Evolutionary conservation across 2,888 invertebrate species (phyloP), one percentile per base, ranked within the genome.

Genomic region (Rhaphigaster nebulosa): DNA sequence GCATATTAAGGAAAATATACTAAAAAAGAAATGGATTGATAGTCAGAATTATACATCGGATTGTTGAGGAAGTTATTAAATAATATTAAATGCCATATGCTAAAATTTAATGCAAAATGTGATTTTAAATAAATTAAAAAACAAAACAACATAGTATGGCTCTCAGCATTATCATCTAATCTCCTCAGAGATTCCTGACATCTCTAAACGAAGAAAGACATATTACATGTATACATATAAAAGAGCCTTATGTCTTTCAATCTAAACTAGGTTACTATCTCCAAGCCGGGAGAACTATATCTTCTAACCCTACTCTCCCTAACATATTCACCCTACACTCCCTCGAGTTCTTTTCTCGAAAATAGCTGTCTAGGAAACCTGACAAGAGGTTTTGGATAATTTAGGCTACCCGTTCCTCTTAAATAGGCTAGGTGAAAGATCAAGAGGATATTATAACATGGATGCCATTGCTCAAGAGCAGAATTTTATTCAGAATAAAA

Each of bases 311-410:
- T 13, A 12, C 60, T 4, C n/a, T 12, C 56, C 26, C 20, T 60
- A n/a, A 8, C 56, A 26, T 56, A 56, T n/a, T 56, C 26, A 20
- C 56, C 8, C 20, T 54, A 26, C 26, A 26, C 26, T 26, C 26
- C 12, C 26, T 26, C 8, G 6, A 26, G 6, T 26, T 26, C 23
- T 29, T 29, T 60, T n/a, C n/a, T 29, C n/a, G 23, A 29, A 60
- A 60, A 60, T n/a, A 29, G n/a, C 60, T 60, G 3, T 29, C n/a
- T 60, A 29, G 60, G n/a, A 13, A 60, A 60, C 60, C n/a, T 60
- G 60, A 60, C 60, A 60, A n/a, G 60, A n/a, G n/a, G n/a, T 29
- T 60, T 29, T 60, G 60, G n/a, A 60, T 60, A 60, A 60, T 60
- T n/a, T 12, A 60, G n/a, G 0, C n/a, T n/a, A 8, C n/a, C 29